A percentile compares a stretch with the other conserved stretches of the same genome.
These are phyloP conservation scores for Emydocephalus ijimae DNA, from an alignment of 2,113 vertebrate species.

Conservation along the genomic window DNA sequence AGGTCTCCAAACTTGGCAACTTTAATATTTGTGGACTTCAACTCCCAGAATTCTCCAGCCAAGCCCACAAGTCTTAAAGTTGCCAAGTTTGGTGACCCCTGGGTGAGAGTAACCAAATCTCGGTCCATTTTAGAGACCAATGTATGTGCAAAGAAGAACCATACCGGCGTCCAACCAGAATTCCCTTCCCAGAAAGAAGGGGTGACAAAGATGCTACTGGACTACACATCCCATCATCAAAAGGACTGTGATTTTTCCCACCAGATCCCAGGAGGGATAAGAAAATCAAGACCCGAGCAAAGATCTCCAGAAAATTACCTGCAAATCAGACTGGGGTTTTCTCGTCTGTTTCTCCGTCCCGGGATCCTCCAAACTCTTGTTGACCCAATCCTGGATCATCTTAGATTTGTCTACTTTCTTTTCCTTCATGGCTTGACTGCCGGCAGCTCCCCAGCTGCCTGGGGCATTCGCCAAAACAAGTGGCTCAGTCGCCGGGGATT, in stretches of 20 bases:
- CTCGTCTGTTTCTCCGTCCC: conserved; percentile 42
- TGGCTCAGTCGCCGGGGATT: fast-evolving
- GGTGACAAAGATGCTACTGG: background rate
- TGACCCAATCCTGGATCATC: conserved; percentile 56
- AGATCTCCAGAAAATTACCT: conserved; percentile 65
- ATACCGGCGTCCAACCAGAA: background rate
- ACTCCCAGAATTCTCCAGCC: too few relatives aligned
- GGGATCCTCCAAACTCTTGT: conserved; percentile 48
- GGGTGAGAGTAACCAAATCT: background rate
- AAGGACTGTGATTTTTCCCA: background rate
- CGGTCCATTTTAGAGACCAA: background rate
- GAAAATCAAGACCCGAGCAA: background rate
- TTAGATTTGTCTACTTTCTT: conserved; percentile 12
- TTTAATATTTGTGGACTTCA: too few relatives aligned
- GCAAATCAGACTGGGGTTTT: conserved; percentile 64
- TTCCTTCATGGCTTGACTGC: background rate
- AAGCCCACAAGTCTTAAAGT: too few relatives aligned
- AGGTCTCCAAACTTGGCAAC: too few relatives aligned
- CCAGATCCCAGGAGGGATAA: background rate
- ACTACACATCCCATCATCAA: background rate
- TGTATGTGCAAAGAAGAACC: background rate
- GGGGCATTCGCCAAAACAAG: fast-evolving
- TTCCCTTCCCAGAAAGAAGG: background rate
- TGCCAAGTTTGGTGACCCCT: too few relatives aligned
- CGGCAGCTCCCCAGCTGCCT: fast-evolving